Evolutionary conservation across 2,113 vertebrate species (phyloP).

Genomic region (Aegithalos caudatus): DNA sequence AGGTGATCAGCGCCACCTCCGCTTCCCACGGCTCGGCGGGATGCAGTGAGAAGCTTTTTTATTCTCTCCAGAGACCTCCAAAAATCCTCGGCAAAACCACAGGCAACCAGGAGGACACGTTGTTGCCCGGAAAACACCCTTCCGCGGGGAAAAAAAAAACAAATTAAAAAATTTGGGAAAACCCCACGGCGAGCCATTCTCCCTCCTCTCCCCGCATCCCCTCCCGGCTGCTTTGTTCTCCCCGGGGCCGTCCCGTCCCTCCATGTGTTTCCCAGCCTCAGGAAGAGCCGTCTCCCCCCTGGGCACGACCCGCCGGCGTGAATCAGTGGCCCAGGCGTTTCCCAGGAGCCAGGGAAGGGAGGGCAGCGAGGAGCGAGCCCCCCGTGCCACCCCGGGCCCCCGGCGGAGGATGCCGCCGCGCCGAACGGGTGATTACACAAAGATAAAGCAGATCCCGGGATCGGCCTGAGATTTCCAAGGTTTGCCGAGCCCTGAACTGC

Average conservation of each 20-base stretch:
- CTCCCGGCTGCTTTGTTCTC: background rate
- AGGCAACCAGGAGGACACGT: background rate
- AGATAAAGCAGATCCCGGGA: constrained; percentile 27
- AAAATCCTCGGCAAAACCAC: background rate
- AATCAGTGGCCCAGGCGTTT: background rate
- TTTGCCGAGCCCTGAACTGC: background rate
- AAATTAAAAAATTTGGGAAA: background rate
- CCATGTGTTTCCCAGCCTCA: constrained; percentile 7
- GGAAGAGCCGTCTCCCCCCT: background rate
- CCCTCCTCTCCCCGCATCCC: background rate
- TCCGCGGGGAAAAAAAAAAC: rapidly evolving
- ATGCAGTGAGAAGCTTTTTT: background rate
- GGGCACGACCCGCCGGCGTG: background rate
- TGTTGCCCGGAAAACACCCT: background rate
- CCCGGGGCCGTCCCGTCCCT: background rate
- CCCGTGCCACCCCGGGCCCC: background rate
- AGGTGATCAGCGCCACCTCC: rapidly evolving
- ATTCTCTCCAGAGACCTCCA: background rate
- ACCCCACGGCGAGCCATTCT: background rate
- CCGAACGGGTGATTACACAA: constrained; percentile 43
- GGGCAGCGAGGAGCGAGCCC: background rate
- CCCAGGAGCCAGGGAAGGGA: background rate
- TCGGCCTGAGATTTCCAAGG: background rate
- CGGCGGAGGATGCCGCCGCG: background rate
- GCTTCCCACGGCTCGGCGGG: background rate